Percentiles rank a stretch among this genome's conserved stretches.
Evolutionary conservation across 2,797 vertebrate genomes (phyloP).

Genomic region (Percopsis omiscomaycus): DNA sequence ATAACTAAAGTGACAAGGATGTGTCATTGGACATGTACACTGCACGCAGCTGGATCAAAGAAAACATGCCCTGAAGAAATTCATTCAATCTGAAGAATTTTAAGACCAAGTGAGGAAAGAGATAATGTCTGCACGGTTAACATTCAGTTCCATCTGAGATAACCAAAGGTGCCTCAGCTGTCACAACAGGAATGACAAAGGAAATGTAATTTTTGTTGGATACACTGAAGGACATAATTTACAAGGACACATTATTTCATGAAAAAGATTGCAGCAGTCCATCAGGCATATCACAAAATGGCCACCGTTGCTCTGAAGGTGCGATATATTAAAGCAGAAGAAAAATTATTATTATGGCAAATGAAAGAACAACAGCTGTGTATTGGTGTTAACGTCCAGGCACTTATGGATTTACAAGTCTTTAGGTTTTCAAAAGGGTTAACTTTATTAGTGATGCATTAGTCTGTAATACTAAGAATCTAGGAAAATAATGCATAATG

Average conservation of each 20-base stretch:
- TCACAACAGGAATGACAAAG: slow-evolving; percentile 1
- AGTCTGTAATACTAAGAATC: too few species aligned
- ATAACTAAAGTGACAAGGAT: slow-evolving; percentile 31
- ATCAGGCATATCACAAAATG: too few species aligned
- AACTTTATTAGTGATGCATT: too few species aligned
- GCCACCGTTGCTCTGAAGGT: too few species aligned
- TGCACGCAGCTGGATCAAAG: slow-evolving; percentile 37
- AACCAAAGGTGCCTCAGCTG: slow-evolving; percentile 17
- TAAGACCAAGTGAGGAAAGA: slow-evolving; percentile 14
- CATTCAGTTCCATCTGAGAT: slow-evolving; percentile 29
- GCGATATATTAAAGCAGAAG: too few species aligned
- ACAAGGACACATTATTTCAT: slow-evolving; percentile 14
- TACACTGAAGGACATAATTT: slow-evolving; percentile 23
- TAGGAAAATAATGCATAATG: too few species aligned
- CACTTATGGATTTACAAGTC: too few species aligned
- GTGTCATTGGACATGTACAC: slow-evolving; percentile 30
- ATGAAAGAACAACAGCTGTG: too few species aligned
- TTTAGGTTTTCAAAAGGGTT: too few species aligned
- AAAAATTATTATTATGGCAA: too few species aligned
- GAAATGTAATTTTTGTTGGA: slow-evolving; percentile 13
- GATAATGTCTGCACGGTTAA: slow-evolving; percentile 19
- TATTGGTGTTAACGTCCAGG: too few species aligned
- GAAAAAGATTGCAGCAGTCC: too few species aligned
- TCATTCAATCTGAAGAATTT: slow-evolving; percentile 39
- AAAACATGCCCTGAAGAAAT: slow-evolving; percentile 32